Evolutionary conservation across 2,113 vertebrate genomes (phyloP).

Genomic region (Microcebus lehilahytsara): DNA sequence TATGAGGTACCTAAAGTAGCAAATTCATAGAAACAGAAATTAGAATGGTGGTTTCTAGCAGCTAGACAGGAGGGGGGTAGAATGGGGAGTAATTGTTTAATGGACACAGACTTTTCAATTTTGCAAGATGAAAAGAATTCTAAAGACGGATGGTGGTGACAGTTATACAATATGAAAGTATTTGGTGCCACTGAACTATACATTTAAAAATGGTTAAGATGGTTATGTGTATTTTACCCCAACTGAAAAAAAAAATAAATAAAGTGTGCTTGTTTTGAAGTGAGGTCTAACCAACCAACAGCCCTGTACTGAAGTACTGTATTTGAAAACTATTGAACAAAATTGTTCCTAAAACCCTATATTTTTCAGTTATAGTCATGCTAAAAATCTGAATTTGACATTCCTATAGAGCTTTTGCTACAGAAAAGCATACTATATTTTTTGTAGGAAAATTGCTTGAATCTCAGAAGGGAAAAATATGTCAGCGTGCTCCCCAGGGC

Average conservation of each 20-base stretch:
- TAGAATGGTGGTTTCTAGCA: neutral
- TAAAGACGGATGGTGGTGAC: neutral
- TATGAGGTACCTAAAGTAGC: neutral
- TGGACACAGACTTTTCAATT: neutral
- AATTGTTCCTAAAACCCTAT: neutral
- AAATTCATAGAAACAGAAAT: neutral
- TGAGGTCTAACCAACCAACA: neutral
- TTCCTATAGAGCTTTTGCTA: neutral
- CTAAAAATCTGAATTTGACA: slow-evolving; percentile 28
- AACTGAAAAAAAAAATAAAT: neutral
- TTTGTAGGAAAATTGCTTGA: neutral
- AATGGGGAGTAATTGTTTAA: neutral
- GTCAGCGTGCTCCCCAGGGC: neutral
- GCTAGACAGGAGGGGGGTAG: rapidly evolving
- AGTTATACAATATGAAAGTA: neutral
- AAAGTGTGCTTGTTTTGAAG: neutral
- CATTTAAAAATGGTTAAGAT: neutral
- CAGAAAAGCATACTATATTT: neutral
- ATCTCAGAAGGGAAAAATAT: neutral
- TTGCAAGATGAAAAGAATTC: neutral
- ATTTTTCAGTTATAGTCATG: neutral
- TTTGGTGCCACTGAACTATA: neutral
- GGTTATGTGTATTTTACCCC: neutral
- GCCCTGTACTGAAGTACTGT: neutral
- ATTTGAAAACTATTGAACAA: neutral